Evolutionary conservation across 1,140 invertebrate species (phyloP), one percentile per base, ranked within the genome.

Genomic region (Anadara kagoshimensis): DNA sequence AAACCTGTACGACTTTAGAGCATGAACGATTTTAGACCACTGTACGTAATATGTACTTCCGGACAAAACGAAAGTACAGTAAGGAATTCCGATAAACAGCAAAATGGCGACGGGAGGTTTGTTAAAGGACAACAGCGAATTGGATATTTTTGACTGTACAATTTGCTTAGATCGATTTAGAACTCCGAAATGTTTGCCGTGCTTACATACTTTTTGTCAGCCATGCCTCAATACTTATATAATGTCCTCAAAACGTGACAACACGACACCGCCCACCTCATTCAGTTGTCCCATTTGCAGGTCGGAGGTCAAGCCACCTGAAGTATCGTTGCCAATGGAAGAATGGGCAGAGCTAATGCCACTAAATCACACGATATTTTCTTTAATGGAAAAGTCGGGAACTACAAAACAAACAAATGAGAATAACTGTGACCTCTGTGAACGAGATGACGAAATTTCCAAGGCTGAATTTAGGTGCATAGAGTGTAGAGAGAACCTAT

Each of bases 131-230:
- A 14, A 16, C 11, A 26, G 29, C 53, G 29, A 57, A 0, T 53
- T 66, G 36, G 51, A 67, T 41, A 24, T 65, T 22, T 24, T 57
- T 22, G 54, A 64, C 14, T 64, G 71, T 44, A 54, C 62, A 1
- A 45, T 75, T 20, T 75, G 68, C 22, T 75, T 69, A 61, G 57
- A 58, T 18, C 47, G 43, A 49, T 41, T 65, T 22, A 58, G 18
- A n/a, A 26, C 29, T n/a, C 62, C 69, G 20, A 73, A 69, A 69
- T 61, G 44, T 41, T 54, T 77, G 61, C 69, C 65, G 16, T 73
- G 75, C 54, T 59, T 68, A n/a, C 75, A 77, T 44, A 49, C 24
- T 22, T 57, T 63, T n/a, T 68, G 65, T 67, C 62, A 68, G 36
- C 20, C 41, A 24, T 66, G 59, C 45, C 36, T 68, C 16, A 53